Percentiles rank a stretch among this genome's conserved stretches.
Conservation (phyloP, 2,888 invertebrate genomes). For the Abscondita cerata region DNA sequence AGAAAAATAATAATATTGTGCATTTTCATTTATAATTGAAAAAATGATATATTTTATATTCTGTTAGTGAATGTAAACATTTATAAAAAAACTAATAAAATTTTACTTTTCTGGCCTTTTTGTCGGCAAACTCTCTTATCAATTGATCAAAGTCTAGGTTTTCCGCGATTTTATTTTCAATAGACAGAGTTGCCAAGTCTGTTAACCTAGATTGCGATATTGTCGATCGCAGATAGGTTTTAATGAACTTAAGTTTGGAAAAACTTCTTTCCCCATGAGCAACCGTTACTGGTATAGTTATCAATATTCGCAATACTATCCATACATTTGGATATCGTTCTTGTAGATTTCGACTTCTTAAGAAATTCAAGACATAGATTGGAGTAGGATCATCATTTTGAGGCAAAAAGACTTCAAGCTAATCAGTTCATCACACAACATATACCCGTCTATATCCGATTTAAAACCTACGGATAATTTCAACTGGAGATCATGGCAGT, state of each 20-base stretch:
- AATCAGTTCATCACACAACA: neutral
- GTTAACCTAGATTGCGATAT: neutral
- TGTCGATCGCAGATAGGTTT: neutral
- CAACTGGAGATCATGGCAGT: neutral
- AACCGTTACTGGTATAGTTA: neutral
- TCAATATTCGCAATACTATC: neutral
- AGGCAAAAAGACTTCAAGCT: neutral
- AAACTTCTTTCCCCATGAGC: neutral
- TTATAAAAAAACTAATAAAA: too few species aligned
- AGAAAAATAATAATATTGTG: too few species aligned
- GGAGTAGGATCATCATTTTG: neutral
- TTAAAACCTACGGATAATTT: conserved; percentile 8
- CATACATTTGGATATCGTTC: neutral
- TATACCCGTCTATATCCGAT: neutral
- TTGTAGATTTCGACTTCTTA: neutral
- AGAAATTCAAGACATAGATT: neutral
- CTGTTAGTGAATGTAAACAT: too few species aligned
- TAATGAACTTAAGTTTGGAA: neutral
- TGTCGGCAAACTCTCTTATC: too few species aligned
- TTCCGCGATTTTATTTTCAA: too few species aligned
- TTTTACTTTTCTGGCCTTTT: too few species aligned
- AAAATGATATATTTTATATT: too few species aligned
- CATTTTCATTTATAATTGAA: too few species aligned
- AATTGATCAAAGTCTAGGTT: too few species aligned
- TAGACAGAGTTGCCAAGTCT: too few species aligned